A percentile compares a stretch with the other conserved stretches of the same genome.
Conservation (phyloP, 2,113 vertebrate species). For the Scomber japonicus region DNA sequence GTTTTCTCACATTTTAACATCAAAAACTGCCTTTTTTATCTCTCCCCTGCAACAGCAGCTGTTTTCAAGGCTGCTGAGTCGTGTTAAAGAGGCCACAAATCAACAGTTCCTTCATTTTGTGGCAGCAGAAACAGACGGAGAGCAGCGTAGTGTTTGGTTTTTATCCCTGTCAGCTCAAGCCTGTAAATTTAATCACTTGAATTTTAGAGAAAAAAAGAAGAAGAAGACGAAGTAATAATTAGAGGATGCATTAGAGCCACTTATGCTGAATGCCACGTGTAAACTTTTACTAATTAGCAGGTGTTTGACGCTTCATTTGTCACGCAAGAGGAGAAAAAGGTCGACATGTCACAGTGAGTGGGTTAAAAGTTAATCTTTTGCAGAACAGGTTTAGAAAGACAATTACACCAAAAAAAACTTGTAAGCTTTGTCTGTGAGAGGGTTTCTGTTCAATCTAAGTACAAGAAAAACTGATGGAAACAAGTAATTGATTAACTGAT, state of each 20-base stretch:
- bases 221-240: not conserved
- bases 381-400: conserved; percentile 19
- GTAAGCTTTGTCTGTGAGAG: not conserved
- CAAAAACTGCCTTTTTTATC: not conserved
- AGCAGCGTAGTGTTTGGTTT: conserved; percentile 2
- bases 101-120: not conserved
- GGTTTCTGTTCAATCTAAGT: not conserved
- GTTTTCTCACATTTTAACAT: not conserved
- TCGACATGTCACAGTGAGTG: not conserved
- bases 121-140: conserved; percentile 44
- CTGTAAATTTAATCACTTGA: too few relatives aligned
- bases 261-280: not conserved
- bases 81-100: not conserved
- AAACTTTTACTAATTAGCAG: conserved; percentile 36
- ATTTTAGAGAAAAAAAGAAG: too few relatives aligned
- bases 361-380: not conserved
- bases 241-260: conserved; percentile 8
- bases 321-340: not conserved
- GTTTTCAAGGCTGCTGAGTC: not conserved
- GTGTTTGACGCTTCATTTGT: conserved; percentile 4
- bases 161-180: too few relatives aligned
- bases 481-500: too few relatives aligned
- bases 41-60: conserved; percentile 37
- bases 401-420: not conserved
- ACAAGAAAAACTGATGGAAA: not conserved